Evolutionary conservation across 2,797 vertebrate genomes (phyloP), one percentile per base, ranked within the genome.

Genomic region (Rhinogobio ventralis): DNA sequence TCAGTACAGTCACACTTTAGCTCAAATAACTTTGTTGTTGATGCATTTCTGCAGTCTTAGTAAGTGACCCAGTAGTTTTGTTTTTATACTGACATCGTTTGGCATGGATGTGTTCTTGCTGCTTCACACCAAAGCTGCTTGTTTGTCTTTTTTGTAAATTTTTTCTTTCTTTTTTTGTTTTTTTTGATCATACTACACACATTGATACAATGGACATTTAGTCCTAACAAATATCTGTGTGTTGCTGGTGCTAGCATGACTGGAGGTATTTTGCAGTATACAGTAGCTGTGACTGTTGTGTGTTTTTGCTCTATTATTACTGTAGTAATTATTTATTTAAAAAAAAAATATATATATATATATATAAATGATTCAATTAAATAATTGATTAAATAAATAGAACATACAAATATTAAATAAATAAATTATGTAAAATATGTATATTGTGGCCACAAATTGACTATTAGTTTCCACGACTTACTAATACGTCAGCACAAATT

Each of bases 1-100:
- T 87, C 42, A 45, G 55, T 33, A 49, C 62, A 79, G 23, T 75
- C 74, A 83, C 78, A 74, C 20, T 60, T 60, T 57, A 69, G 49
- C 76, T 81, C 66, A 73, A 45, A 77, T 74, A 60, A 60, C 62
- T 55, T 75, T 36, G 14, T 64, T 64, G 39, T 46, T 78, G 10
- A 25, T 33, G 42, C 23, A 45, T 79, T 79, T 33, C 23, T 25
- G 7, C 7, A 60, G 23, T 60, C 33, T 42, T 60, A 19, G 10
- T 7, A 33, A 51, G 28, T 23, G 46, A 19, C 5, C 49, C 19
- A 23, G 4, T 7, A 23, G 46, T 60, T 60, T 77, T 55, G 23
- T 17, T 77, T 57, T 42, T 55, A 55, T 36, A 25, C 23, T 57
- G 13, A 60, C 36, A 42, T 4, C 0, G n/a, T 36, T 77, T 60